These are phyloP conservation scores for Zaprionus africanus DNA, from an alignment of 1,140 invertebrate species.

Conservation along the genomic window DNA sequence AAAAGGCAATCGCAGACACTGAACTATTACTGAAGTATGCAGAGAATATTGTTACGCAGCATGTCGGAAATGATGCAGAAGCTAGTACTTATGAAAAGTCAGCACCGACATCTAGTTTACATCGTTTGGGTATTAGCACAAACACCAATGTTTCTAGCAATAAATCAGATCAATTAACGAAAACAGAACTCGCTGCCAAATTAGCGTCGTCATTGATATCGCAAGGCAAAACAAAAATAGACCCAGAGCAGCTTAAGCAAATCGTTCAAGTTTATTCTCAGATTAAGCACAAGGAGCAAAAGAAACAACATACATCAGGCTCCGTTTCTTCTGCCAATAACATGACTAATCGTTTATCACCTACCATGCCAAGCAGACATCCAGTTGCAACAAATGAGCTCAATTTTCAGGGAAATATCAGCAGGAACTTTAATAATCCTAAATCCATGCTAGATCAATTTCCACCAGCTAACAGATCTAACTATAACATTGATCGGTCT, in stretches of 20 bases:
- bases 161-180: slow-evolving; percentile 42
- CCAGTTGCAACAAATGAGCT: not conserved
- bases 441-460: not conserved
- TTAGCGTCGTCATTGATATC: slow-evolving; percentile 66
- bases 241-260: slow-evolving; percentile 67
- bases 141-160: slow-evolving; percentile 7
- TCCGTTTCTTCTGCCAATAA: not conserved
- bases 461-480: not conserved
- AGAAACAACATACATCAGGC: not conserved
- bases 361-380: not conserved
- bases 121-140: not conserved
- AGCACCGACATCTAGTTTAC: not conserved
- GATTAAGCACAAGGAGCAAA: slow-evolving; percentile 69
- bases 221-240: slow-evolving; percentile 74
- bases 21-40: slow-evolving; percentile 52
- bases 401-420: not conserved
- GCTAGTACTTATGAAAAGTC: not conserved
- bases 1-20: slow-evolving; percentile 63
- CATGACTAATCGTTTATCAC: slow-evolving; percentile 1
- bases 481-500: slow-evolving; percentile 1
- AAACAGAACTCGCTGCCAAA: slow-evolving; percentile 67
- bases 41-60: not conserved
- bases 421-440: not conserved
- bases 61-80: not conserved
- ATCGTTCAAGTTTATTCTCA: slow-evolving; percentile 68